Percentiles rank a stretch among this genome's conserved stretches.
Evolutionary conservation across 2,888 invertebrate species (phyloP).

Genomic region (Tetranychus truncatus): DNA sequence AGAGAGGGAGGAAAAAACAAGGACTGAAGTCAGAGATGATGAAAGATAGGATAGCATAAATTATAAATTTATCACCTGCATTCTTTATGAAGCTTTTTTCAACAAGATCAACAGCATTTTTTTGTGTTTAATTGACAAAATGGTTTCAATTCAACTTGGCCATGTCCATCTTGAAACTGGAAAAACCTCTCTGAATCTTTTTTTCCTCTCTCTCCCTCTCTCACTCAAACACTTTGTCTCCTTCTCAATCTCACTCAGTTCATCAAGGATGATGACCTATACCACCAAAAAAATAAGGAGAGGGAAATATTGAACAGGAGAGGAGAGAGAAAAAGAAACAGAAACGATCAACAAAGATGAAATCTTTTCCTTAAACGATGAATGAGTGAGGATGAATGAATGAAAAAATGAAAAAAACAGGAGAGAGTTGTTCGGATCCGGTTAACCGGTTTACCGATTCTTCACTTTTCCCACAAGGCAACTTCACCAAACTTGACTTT

Average conservation of each 20-base stretch:
- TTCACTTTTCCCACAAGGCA: neutral
- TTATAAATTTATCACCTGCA: neutral
- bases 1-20: neutral
- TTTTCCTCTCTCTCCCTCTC: constrained; percentile 3
- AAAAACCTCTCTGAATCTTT: neutral
- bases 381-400: constrained; percentile 1
- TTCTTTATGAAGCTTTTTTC: neutral
- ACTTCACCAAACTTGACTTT: too few species aligned
- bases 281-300: neutral
- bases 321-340: neutral
- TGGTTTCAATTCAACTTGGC: constrained; percentile 5
- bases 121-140: neutral
- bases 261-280: neutral
- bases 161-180: neutral
- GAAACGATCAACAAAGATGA: neutral
- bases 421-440: neutral
- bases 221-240: neutral
- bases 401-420: neutral
- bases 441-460: neutral
- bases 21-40: neutral
- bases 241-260: neutral
- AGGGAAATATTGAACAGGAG: neutral
- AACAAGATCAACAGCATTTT: neutral
- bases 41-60: neutral
- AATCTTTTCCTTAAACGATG: neutral